These are phyloP conservation scores for Botia kubotai DNA, from an alignment of 2,797 vertebrate genomes.

Conservation along the genomic window DNA sequence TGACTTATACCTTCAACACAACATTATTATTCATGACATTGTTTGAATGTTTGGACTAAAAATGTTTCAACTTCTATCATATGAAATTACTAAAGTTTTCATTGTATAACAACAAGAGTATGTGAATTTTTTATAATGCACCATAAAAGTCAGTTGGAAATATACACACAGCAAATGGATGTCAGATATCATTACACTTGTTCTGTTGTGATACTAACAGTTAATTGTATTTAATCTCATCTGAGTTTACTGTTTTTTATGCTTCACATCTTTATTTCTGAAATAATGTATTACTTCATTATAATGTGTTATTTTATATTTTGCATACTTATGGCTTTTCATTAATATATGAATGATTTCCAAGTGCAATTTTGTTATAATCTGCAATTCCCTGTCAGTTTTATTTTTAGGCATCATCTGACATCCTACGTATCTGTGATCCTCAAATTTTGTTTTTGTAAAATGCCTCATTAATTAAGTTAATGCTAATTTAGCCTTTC, in stretches of 20 bases:
- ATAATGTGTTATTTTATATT: not conserved
- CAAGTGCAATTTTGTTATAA: slow-evolving; percentile 5
- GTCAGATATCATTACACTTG: slow-evolving; percentile 5
- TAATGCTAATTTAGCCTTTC: slow-evolving; percentile 51
- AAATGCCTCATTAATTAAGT: slow-evolving; percentile 52
- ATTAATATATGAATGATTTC: not conserved
- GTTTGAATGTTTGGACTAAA: slow-evolving; percentile 50
- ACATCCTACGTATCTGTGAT: slow-evolving; percentile 19
- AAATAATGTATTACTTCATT: not conserved
- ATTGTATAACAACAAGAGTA: slow-evolving; percentile 32
- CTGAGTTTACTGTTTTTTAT: not conserved
- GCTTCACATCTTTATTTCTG: not conserved
- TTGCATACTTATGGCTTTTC: not conserved
- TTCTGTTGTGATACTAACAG: not conserved
- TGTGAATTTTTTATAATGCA: slow-evolving; percentile 9
- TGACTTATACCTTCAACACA: not conserved
- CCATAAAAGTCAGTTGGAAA: slow-evolving; percentile 9
- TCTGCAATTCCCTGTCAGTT: not conserved
- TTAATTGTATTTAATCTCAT: not conserved
- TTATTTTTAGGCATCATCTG: slow-evolving; percentile 42
- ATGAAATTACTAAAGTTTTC: slow-evolving; percentile 45
- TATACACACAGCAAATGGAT: slow-evolving; percentile 21
- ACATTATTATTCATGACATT: slow-evolving; percentile 8
- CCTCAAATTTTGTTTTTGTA: slow-evolving; percentile 32
- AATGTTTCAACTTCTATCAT: slow-evolving; percentile 47